Percentiles rank a stretch among this genome's conserved stretches.
These are phyloP conservation scores for Oeneis ivallda DNA, from an alignment of 2,888 invertebrate genomes.

Conservation along the genomic window DNA sequence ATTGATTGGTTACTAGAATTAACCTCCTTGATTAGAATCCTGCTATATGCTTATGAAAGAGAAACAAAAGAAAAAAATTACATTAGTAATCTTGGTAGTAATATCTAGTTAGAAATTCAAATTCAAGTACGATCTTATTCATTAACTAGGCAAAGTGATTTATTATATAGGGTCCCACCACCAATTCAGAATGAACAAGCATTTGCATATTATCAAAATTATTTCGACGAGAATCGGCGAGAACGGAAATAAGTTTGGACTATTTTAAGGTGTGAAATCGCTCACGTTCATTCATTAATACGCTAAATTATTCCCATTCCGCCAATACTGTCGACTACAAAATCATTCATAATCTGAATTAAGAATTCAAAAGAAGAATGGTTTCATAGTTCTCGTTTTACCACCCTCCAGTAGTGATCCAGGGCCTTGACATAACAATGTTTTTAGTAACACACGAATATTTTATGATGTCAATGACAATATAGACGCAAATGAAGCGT, in stretches of 20 bases:
- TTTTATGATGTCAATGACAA: conserved; percentile 23
- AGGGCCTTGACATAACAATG: conserved; percentile 34
- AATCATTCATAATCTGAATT: conserved; percentile 45
- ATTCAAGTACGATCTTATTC: conserved; percentile 47
- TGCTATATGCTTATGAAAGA: conserved; percentile 80
- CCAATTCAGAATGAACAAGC: conserved; percentile 50
- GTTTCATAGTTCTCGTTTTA: conserved; percentile 32
- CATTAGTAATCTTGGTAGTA: conserved; percentile 73
- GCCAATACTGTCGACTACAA: conserved; percentile 43
- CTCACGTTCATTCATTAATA: conserved; percentile 41
- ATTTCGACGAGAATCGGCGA: conserved; percentile 44
- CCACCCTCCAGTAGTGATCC: conserved; percentile 36
- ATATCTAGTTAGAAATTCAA: conserved; percentile 50
- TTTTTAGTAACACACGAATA: conserved; percentile 35
- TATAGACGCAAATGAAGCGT: conserved; percentile 25
- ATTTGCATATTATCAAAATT: conserved; percentile 46
- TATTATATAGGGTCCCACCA: conserved; percentile 54
- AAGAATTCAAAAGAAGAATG: conserved; percentile 19
- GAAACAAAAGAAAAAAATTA: conserved; percentile 73
- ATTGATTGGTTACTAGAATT: conserved; percentile 75
- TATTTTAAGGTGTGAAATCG: conserved; percentile 41
- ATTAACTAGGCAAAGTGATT: conserved; percentile 43
- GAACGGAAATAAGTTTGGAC: conserved; percentile 45
- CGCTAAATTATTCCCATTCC: conserved; percentile 48
- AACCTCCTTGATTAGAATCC: conserved; percentile 80